Conservation (phyloP, 1,140 invertebrate genomes). For the Drosophila lowei region DNA sequence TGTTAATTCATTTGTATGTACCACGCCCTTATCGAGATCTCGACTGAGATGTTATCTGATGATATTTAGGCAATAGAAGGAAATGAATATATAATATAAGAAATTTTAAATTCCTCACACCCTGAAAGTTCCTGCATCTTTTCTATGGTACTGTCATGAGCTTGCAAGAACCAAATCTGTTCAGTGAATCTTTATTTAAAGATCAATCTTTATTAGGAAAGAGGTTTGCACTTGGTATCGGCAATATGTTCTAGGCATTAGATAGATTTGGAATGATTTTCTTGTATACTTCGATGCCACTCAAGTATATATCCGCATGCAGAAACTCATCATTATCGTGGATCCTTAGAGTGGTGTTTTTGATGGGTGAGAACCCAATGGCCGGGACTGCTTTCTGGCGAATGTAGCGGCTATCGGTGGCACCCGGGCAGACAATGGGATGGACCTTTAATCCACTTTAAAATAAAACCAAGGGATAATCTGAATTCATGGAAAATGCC, state of each 20-base stretch:
- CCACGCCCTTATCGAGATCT: background rate
- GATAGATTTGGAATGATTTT: conserved; percentile 85
- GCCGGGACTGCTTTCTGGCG: conserved; percentile 89
- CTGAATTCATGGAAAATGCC: conserved; percentile 82
- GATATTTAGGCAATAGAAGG: too few species aligned
- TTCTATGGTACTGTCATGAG: too few species aligned
- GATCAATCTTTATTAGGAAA: conserved; percentile 75
- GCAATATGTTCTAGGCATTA: conserved; percentile 83
- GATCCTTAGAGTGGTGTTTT: conserved; percentile 87
- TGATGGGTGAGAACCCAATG: conserved; percentile 92
- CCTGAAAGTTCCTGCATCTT: conserved; percentile 9
- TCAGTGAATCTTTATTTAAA: too few species aligned
- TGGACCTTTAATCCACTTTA: conserved; percentile 85
- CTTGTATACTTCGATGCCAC: conserved; percentile 89
- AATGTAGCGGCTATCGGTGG: conserved; percentile 89
- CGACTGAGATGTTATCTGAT: too few species aligned
- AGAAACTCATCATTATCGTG: conserved; percentile 92
- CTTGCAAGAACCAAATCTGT: too few species aligned
- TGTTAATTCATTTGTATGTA: conserved; percentile 83
- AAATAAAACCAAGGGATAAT: background rate
- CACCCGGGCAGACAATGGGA: conserved; percentile 89
- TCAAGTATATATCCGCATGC: conserved; percentile 87
- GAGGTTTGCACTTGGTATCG: conserved; percentile 69
- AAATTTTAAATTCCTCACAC: too few species aligned
- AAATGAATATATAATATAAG: too few species aligned